phyloP scores from a whole-genome alignment of 2,797 vertebrate species.

The Spea hammondii region DNA sequence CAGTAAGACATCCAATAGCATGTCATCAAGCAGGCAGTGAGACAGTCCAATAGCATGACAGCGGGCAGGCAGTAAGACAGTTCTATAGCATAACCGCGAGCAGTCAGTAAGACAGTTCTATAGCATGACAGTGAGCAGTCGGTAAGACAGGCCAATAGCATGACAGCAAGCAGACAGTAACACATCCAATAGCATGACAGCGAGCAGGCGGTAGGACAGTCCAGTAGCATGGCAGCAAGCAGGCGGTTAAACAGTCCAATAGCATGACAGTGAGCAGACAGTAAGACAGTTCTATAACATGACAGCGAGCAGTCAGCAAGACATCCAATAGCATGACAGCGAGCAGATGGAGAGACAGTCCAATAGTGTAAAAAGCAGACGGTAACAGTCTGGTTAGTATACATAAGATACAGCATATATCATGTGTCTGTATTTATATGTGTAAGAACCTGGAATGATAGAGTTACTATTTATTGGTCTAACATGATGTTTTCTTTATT shows the following conservation, averaged over 20 bases:
- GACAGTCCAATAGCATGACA: neutral
- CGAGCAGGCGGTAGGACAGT: neutral
- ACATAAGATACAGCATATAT: too few relatives aligned
- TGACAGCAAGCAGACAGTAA: too few relatives aligned
- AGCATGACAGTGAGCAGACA: neutral
- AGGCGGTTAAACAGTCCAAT: neutral
- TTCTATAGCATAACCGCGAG: neutral
- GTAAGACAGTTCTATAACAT: neutral
- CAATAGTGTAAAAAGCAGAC: slow-evolving; percentile 8
- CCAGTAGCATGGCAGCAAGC: neutral
- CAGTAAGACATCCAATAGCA: slow-evolving; percentile 1
- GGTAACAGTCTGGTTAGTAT: neutral
- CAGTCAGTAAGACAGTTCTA: neutral
- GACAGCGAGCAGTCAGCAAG: neutral
- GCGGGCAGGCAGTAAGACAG: neutral
- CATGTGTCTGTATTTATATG: too few relatives aligned
- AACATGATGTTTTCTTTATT: too few relatives aligned
- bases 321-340: neutral
- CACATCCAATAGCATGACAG: neutral
- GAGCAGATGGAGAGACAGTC: slow-evolving; percentile 24
- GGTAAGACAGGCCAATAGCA: neutral
- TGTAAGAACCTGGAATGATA: too few relatives aligned
- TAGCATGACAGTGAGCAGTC: neutral
- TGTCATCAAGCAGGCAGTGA: slow-evolving; percentile 7
- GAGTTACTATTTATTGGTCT: too few relatives aligned